Evolutionary conservation across 2,113 vertebrate genomes (phyloP).

Genomic region (Rhegmatorhina hoffmannsi): DNA sequence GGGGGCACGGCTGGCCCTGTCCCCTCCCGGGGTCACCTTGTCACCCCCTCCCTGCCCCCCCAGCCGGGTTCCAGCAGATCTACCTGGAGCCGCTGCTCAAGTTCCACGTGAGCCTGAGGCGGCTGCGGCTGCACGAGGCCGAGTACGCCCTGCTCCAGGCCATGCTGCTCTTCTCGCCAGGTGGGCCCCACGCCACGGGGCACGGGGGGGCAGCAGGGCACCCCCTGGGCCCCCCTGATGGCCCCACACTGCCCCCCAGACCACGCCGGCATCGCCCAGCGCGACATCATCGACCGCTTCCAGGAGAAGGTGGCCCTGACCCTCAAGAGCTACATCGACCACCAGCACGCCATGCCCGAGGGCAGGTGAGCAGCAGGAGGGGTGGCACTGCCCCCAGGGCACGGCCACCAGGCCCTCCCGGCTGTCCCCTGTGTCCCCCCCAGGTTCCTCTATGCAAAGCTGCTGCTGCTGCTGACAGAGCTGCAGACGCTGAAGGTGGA

Average conservation of each 20-base stretch:
- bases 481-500: constrained; percentile 68
- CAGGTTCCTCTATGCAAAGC: constrained; percentile 75
- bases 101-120: constrained; percentile 79
- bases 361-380: background rate
- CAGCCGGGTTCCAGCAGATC: constrained; percentile 82
- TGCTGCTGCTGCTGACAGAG: constrained; percentile 72
- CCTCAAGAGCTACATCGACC: constrained; percentile 66
- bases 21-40: background rate
- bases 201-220: rapidly evolving
- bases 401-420: rapidly evolving
- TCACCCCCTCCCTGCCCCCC: background rate
- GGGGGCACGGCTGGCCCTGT: background rate
- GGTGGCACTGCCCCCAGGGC: rapidly evolving
- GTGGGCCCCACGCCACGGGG: background rate
- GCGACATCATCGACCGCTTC: constrained; percentile 21
- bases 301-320: constrained; percentile 72
- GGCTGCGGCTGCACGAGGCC: constrained; percentile 73
- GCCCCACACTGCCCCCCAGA: background rate
- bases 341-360: constrained; percentile 9
- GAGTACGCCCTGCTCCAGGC: constrained; percentile 81
- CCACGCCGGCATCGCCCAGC: constrained; percentile 11
- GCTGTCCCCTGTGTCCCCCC: background rate
- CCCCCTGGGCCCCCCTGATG: rapidly evolving
- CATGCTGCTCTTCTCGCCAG: constrained; percentile 80
- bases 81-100: constrained; percentile 79